Evolutionary conservation across 2,888 invertebrate species (phyloP), one percentile per base, ranked within the genome.

Genomic region (Catocala fraxini): DNA sequence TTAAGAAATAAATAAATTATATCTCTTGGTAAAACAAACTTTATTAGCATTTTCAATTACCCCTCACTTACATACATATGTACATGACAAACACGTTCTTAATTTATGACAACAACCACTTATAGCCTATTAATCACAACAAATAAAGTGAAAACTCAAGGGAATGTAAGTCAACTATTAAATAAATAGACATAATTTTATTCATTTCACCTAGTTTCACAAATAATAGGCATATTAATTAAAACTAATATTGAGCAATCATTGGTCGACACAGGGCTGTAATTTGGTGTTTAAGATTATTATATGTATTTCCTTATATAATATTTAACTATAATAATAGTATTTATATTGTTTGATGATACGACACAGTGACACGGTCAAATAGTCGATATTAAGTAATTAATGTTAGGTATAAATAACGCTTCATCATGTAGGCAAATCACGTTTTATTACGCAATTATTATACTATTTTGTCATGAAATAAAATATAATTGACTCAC

Each of bases 161-260:
- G 75, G 76, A 75, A 75, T 75, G 75, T 67, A 65, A 63, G 9
- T 12, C 25, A 57, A 53, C 10, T 56, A 43, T 46, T 59, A 12
- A 52, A 65, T 65, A 63, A 70, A 61, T 63, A 58, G 58, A 56
- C 25, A 49, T 15, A 46, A 46, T 46, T 15, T 15, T 15, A 63
- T 43, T 13, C 15, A 45, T 57, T 42, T 59, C 12, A 58, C 33
- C 25, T 41, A 13, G 10, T 41, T 60, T 41, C 39, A 33, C 51
- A 47, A 59, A 46, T 48, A 52, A 15, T 43, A 5, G 6, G 12
- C 6, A 25, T n/a, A 51, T 15, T 41, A 54, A 39, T 5, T 53
- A 51, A 33, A 51, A 13, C 39, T 59, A 61, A 53, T 34, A 56
- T 77, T 77, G 78, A 77, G 77, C 76, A 77, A 72, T 62, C 25